Evolutionary conservation across 2,113 vertebrate genomes (phyloP), one percentile per base, ranked within the genome.

Genomic region (Caranx melampygus): DNA sequence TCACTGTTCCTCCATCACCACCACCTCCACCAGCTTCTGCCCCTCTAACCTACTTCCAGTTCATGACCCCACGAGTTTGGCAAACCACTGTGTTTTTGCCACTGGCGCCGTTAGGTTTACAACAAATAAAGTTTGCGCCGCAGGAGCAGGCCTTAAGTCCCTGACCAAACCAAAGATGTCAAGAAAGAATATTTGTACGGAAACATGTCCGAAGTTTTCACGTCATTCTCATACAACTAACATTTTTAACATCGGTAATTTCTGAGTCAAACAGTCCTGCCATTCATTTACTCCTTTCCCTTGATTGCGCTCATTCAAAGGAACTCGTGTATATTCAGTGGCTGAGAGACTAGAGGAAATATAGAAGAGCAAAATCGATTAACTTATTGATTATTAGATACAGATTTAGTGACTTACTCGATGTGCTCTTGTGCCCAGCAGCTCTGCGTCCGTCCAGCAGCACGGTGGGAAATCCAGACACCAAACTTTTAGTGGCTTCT

Each of bases 361-460:
- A 6, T 45, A 4, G 3, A 42, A 18, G 6, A 60, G 0, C 1
- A 26, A 59, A 58, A 67, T 13, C 13, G 51, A 34, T 14, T 0
- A 10, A 0, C n/a, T 14, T 2, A 13, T 13, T 35, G 37, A 26
- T 3, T 16, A 55, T 37, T 10, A 79, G 37, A 42, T 45, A 15
- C 13, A 20, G 21, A 40, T n/a, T 0, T 1, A 61, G 55, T 31
- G 20, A 85, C 78, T 85, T 73, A 92, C 91, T 84, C 64, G 90
- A 88, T 42, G 58, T 71, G 77, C 49, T 82, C 66, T 76, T 79
- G 65, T 60, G 49, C 15, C n/a, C 78, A n/a, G 69, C 69, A 11
- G 59, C 26, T 31, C 54, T 15, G 35, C 16, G 72, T 47, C 87
- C 87, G 11, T 10, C 8, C 16, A 67, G 68, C 47, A 45, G 71